Evolutionary conservation across 1,140 invertebrate genomes (phyloP).

Genomic region (Drosophila rhopaloa): DNA sequence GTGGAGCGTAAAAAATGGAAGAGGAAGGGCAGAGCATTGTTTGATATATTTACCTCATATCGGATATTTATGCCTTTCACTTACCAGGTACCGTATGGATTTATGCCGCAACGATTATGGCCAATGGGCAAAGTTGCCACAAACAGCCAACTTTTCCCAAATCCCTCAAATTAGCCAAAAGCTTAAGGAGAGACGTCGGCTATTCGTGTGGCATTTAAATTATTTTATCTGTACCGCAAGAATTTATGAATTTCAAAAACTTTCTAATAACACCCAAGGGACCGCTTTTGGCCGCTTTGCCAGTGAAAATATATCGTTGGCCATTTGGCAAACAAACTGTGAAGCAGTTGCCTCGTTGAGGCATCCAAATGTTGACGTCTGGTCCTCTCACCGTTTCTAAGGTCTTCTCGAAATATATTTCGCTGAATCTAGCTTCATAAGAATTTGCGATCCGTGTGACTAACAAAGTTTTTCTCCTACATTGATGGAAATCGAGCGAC

Average conservation of each 20-base stretch:
- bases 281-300: constrained; percentile 41
- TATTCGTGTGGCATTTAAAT: constrained; percentile 63
- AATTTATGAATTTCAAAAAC: constrained; percentile 74
- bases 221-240: constrained; percentile 64
- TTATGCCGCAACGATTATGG: constrained; percentile 64
- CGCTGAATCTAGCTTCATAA: constrained; percentile 2
- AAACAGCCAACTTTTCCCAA: not conserved
- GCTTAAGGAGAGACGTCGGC: constrained; percentile 45
- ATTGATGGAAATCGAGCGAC: constrained; percentile 2
- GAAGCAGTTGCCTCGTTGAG: not conserved
- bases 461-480: not conserved
- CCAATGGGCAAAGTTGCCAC: constrained; percentile 53
- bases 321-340: constrained; percentile 42
- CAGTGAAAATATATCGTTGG: constrained; percentile 50
- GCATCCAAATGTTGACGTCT: constrained; percentile 8
- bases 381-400: not conserved
- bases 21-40: constrained; percentile 14
- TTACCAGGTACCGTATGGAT: constrained; percentile 51
- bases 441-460: not conserved
- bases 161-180: constrained; percentile 40
- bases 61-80: constrained; percentile 67
- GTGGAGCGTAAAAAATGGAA: constrained; percentile 24
- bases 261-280: constrained; percentile 68
- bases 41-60: constrained; percentile 68
- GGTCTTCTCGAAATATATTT: not conserved